Evolutionary conservation across 2,797 vertebrate genomes (phyloP).

Genomic region (Sebastolobus altivelis): DNA sequence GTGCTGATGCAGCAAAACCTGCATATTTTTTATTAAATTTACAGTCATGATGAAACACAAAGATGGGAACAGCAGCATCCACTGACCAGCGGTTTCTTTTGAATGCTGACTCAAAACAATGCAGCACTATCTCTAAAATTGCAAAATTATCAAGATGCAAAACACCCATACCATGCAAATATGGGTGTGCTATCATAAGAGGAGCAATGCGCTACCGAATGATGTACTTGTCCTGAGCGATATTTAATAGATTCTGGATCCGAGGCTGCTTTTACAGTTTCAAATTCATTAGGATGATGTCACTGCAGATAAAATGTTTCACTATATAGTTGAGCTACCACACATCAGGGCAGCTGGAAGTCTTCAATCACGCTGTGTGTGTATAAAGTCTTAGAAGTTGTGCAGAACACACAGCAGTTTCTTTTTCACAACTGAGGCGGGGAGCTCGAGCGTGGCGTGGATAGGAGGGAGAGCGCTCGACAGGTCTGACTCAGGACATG

Average conservation of each 20-base stretch:
- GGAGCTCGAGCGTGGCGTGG: conserved; percentile 22
- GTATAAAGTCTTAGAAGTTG: neutral
- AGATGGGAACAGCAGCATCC: neutral
- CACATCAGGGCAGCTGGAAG: conserved; percentile 14
- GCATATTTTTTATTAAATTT: conserved; percentile 18
- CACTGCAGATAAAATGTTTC: conserved; percentile 28
- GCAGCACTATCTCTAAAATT: conserved; percentile 23
- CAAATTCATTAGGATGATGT: conserved; percentile 28
- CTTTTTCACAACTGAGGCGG: conserved; percentile 29
- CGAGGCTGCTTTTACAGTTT: conserved; percentile 4
- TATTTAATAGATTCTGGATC: conserved; percentile 18
- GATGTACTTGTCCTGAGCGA: neutral
- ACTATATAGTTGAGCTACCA: conserved; percentile 5
- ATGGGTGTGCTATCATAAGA: conserved; percentile 9
- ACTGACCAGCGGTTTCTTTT: conserved; percentile 22
- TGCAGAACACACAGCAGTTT: conserved; percentile 27
- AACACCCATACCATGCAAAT: conserved; percentile 51
- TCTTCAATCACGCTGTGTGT: conserved; percentile 1
- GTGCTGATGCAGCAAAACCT: conserved; percentile 19
- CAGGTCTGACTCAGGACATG: conserved; percentile 77
- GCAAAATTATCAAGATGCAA: conserved; percentile 55
- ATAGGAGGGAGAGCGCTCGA: conserved; percentile 51
- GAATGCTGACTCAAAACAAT: conserved; percentile 41
- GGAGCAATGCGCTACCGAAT: conserved; percentile 4
- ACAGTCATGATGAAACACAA: neutral